These are phyloP conservation scores for Tetrax tetrax DNA, from an alignment of 2,113 vertebrate genomes.

Conservation along the genomic window DNA sequence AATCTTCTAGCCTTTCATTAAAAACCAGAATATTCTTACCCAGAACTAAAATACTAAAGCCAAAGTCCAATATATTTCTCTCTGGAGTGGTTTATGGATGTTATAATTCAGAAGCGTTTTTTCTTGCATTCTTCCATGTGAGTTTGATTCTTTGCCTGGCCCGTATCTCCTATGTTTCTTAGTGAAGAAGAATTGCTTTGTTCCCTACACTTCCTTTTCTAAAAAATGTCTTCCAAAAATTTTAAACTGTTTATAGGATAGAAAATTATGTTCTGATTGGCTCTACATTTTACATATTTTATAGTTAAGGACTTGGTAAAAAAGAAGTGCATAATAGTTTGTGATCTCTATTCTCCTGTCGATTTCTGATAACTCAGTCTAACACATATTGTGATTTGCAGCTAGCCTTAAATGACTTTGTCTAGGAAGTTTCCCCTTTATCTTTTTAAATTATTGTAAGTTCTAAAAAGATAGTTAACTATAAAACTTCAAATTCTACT, in stretches of 20 bases:
- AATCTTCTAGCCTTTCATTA: neutral
- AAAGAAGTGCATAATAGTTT: fast-evolving
- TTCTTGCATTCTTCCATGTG: neutral
- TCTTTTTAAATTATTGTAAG: neutral
- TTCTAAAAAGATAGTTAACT: neutral
- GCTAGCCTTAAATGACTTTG: neutral
- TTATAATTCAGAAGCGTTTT: neutral
- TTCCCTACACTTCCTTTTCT: fast-evolving
- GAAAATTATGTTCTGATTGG: neutral
- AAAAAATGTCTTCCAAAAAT: neutral
- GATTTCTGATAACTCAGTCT: neutral
- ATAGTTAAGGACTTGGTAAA: neutral
- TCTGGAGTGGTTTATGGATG: neutral
- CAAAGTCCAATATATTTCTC: neutral
- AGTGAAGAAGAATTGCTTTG: neutral
- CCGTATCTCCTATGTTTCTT: neutral
- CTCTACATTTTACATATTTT: neutral
- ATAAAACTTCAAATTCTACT: neutral
- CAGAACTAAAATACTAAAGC: neutral
- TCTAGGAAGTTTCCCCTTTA: neutral
- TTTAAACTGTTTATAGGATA: neutral
- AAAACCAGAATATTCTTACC: neutral
- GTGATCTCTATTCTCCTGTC: fast-evolving
- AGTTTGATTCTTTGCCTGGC: neutral
- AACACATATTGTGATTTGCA: neutral